These are phyloP conservation scores for Chionis minor DNA, from an alignment of 2,113 vertebrate genomes.

Conservation along the genomic window DNA sequence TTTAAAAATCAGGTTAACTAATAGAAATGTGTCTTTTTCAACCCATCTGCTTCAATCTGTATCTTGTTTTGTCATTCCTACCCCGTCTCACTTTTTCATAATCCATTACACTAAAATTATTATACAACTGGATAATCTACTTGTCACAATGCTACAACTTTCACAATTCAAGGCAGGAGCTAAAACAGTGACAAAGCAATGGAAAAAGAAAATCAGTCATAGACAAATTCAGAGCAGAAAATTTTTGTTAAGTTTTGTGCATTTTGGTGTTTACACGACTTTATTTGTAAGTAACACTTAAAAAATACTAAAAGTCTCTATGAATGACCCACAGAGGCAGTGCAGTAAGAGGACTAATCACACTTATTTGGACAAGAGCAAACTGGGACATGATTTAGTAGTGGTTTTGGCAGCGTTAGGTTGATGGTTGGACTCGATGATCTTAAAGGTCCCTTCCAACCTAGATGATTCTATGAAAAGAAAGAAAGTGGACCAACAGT, in stretches of 20 bases:
- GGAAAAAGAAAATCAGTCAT: not conserved
- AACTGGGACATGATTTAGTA: too few relatives aligned
- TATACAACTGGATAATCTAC: not conserved
- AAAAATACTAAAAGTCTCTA: not conserved
- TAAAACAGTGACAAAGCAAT: not conserved
- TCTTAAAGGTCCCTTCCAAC: too few relatives aligned
- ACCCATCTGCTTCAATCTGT: not conserved
- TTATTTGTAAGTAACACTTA: not conserved
- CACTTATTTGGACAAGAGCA: not conserved
- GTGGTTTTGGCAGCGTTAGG: too few relatives aligned
- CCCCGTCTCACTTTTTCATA: not conserved
- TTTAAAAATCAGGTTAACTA: not conserved
- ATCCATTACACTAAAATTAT: not conserved
- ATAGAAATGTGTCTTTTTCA: not conserved
- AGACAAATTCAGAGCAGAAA: not conserved
- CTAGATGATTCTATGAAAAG: not conserved
- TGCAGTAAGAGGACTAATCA: not conserved
- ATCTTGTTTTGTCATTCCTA: not conserved
- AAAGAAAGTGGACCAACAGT: not conserved
- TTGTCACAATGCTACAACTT: not conserved
- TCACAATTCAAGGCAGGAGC: not conserved
- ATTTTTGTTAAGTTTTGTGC: not conserved
- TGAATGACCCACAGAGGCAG: not conserved
- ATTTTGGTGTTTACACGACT: not conserved
- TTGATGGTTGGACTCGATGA: too few relatives aligned